phyloP scores from a whole-genome alignment of 2,113 vertebrate species.

The Anguilla japonica region DNA sequence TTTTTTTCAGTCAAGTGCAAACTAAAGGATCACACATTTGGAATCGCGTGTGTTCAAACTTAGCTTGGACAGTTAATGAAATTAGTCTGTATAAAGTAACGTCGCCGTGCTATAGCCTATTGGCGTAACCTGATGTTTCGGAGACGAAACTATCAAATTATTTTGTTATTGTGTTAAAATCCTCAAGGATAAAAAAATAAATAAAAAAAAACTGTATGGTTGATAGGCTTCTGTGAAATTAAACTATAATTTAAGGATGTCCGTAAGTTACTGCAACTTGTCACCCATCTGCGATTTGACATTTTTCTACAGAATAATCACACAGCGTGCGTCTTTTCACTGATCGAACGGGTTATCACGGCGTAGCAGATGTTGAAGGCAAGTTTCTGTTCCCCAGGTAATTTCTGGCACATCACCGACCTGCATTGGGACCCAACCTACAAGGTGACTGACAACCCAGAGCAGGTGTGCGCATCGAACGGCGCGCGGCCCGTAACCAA shows the following conservation, averaged over 20 bases:
- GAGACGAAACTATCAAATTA: too few species aligned
- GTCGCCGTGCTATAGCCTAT: too few species aligned
- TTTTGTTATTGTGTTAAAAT: too few species aligned
- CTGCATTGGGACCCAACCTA: conserved; percentile 85
- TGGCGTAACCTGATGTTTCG: too few species aligned
- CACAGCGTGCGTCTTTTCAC: neutral
- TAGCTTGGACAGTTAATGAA: conserved; percentile 36
- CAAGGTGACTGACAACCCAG: conserved; percentile 54
- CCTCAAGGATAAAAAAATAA: too few species aligned
- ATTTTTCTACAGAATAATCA: neutral
- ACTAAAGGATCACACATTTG: neutral
- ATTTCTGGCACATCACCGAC: conserved; percentile 91
- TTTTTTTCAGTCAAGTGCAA: neutral
- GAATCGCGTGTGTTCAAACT: conserved; percentile 31
- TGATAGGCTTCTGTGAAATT: too few species aligned
- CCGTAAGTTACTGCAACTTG: too few species aligned
- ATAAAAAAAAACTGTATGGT: too few species aligned
- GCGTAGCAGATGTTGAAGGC: neutral
- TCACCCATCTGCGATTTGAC: too few species aligned
- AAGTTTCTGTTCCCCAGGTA: conserved; percentile 61
- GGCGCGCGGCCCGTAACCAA: conserved; percentile 60
- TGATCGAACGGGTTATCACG: neutral
- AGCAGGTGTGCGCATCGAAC: conserved; percentile 77
- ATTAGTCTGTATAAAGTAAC: too few species aligned
- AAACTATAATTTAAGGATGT: too few species aligned